Percentiles rank a stretch among this genome's conserved stretches.
Conservation (phyloP, 2,888 invertebrate species). For the Callyntrura sp. region DNA sequence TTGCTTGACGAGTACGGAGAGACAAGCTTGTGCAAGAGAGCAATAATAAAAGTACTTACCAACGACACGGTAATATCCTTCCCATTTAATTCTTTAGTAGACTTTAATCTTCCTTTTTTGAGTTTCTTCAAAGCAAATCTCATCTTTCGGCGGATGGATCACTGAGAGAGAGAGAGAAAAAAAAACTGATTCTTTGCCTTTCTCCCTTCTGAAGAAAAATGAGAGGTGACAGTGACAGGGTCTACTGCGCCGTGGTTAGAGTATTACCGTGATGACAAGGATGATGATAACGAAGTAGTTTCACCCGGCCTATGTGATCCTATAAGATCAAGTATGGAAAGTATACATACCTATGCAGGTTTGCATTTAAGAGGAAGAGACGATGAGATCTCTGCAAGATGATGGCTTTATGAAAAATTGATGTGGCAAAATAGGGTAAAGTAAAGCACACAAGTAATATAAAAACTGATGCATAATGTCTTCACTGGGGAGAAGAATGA, state of each 20-base stretch:
- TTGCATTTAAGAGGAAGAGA: neutral
- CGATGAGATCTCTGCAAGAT: slow-evolving; percentile 11
- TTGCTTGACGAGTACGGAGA: slow-evolving; percentile 7
- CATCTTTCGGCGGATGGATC: slow-evolving; percentile 61
- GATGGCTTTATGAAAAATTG: slow-evolving; percentile 59
- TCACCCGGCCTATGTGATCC: neutral
- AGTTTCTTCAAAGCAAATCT: slow-evolving; percentile 60
- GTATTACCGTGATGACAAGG: slow-evolving; percentile 4
- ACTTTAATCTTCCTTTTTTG: slow-evolving; percentile 66
- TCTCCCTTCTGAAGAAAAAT: neutral
- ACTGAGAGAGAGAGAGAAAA: slow-evolving; percentile 26
- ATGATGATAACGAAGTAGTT: neutral
- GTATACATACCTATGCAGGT: neutral
- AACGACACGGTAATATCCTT: slow-evolving; percentile 48
- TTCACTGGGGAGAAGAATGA: too few species aligned
- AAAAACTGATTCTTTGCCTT: too few species aligned
- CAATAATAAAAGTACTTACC: slow-evolving; percentile 57
- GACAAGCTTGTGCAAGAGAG: slow-evolving; percentile 34
- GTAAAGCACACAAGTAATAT: neutral
- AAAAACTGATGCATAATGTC: too few species aligned
- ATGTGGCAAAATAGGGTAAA: slow-evolving; percentile 30
- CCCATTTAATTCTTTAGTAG: slow-evolving; percentile 44
- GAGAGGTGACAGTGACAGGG: neutral
- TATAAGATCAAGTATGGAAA: too few species aligned
- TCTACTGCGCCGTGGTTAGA: too few species aligned